phyloP scores from a whole-genome alignment of 2,888 invertebrate species.

The Theretra japonica region DNA sequence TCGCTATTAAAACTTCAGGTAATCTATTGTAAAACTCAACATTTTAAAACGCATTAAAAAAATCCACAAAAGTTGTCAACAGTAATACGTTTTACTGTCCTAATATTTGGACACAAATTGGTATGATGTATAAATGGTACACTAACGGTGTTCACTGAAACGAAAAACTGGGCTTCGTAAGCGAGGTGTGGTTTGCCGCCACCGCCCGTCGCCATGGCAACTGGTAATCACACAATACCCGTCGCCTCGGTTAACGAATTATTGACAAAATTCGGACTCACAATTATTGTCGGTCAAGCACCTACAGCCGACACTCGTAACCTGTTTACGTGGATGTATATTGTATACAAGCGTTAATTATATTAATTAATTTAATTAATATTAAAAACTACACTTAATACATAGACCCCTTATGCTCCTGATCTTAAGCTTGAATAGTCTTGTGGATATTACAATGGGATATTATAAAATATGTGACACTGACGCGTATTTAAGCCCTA shows the following conservation, averaged over 20 bases:
- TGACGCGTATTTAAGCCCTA: too few relatives aligned
- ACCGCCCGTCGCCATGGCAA: slow-evolving; percentile 64
- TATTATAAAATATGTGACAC: too few relatives aligned
- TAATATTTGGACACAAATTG: slow-evolving; percentile 25
- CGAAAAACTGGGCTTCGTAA: slow-evolving; percentile 62
- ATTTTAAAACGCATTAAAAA: background rate
- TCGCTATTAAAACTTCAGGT: background rate
- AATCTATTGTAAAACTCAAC: background rate
- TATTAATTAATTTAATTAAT: too few relatives aligned
- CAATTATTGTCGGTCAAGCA: slow-evolving; percentile 36
- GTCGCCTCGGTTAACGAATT: slow-evolving; percentile 58
- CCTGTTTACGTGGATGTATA: background rate
- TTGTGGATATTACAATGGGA: too few relatives aligned
- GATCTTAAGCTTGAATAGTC: too few relatives aligned
- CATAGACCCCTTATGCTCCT: too few relatives aligned
- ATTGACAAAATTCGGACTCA: slow-evolving; percentile 74
- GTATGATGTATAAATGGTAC: slow-evolving; percentile 43
- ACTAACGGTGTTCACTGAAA: slow-evolving; percentile 52
- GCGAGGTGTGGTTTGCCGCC: slow-evolving; percentile 74
- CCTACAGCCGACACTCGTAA: slow-evolving; percentile 20
- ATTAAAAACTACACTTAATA: too few relatives aligned
- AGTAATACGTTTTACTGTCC: background rate
- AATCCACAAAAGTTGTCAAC: background rate
- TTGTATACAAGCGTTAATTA: background rate
- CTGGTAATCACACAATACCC: slow-evolving; percentile 69